Evolutionary conservation across 2,113 vertebrate genomes (phyloP).

Genomic region (Clinocottus analis): DNA sequence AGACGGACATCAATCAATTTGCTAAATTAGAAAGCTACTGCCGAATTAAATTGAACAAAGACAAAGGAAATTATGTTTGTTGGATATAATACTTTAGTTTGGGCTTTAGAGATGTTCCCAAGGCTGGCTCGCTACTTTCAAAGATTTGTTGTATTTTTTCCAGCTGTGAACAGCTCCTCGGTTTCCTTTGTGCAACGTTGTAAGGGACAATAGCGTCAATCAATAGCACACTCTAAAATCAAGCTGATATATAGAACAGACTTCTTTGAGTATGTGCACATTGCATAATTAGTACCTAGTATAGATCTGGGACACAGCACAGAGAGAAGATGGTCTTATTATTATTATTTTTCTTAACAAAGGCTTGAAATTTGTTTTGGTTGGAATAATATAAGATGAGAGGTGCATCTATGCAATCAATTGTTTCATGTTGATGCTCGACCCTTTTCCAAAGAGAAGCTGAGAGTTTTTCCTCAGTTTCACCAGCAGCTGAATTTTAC

Average conservation of each 20-base stretch:
- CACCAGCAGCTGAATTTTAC: conserved; percentile 14
- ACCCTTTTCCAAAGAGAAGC: conserved; percentile 4
- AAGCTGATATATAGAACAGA: conserved; percentile 15
- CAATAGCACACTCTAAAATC: conserved; percentile 30
- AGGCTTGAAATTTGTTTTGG: background rate
- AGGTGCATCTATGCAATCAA: conserved; percentile 19
- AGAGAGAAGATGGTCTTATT: conserved; percentile 8
- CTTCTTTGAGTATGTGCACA: conserved; percentile 1
- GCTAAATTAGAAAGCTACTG: conserved; percentile 7
- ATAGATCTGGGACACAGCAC: conserved; percentile 1
- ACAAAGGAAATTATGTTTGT: conserved; percentile 32
- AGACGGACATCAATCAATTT: conserved; percentile 36
- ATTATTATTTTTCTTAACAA: conserved; percentile 33
- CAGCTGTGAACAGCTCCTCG: conserved; percentile 24
- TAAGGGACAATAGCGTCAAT: conserved; percentile 22
- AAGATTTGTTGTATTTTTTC: conserved; percentile 26
- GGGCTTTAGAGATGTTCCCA: conserved; percentile 18
- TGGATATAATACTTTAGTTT: conserved; percentile 25
- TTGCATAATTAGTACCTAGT: background rate
- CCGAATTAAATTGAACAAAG: conserved; percentile 46
- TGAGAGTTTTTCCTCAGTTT: conserved; percentile 9
- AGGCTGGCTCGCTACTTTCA: conserved; percentile 11
- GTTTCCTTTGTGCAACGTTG: conserved; percentile 6
- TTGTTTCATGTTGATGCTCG: conserved; percentile 20
- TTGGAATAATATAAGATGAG: conserved; percentile 24